phyloP scores from a whole-genome alignment of 2,888 invertebrate species.

The Xestoiulus laeticollis region DNA sequence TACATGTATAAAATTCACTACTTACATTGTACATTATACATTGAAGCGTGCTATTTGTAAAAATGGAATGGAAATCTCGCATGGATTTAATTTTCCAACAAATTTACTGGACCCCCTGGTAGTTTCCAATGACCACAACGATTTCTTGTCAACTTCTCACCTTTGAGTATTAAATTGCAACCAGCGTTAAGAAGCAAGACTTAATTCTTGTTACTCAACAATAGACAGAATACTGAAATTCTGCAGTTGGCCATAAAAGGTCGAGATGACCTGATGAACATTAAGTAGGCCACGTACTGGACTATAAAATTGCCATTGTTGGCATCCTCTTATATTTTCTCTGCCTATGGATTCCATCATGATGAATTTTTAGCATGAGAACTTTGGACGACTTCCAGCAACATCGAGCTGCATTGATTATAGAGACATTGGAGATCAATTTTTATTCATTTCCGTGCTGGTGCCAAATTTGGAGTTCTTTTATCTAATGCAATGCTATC shows the following conservation, averaged over 20 bases:
- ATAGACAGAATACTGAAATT: no score
- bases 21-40: no score
- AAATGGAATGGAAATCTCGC: no score
- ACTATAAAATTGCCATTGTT: not conserved
- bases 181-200: no score
- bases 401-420: not conserved
- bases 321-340: not conserved
- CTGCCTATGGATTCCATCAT: not conserved
- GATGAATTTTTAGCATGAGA: not conserved
- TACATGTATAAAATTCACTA: no score
- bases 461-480: not conserved
- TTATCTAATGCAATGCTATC: not conserved
- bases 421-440: not conserved
- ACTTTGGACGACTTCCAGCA: not conserved
- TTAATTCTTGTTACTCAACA: no score
- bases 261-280: not conserved
- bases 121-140: no score
- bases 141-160: no score
- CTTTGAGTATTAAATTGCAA: no score
- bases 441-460: constrained; percentile 1
- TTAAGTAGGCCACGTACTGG: not conserved
- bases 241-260: not conserved
- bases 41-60: no score
- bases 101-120: no score
- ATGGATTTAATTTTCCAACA: no score